Base-by-base conservation (phyloP, 2,113 vertebrate genomes). In the Pteropus alecto region DNA sequence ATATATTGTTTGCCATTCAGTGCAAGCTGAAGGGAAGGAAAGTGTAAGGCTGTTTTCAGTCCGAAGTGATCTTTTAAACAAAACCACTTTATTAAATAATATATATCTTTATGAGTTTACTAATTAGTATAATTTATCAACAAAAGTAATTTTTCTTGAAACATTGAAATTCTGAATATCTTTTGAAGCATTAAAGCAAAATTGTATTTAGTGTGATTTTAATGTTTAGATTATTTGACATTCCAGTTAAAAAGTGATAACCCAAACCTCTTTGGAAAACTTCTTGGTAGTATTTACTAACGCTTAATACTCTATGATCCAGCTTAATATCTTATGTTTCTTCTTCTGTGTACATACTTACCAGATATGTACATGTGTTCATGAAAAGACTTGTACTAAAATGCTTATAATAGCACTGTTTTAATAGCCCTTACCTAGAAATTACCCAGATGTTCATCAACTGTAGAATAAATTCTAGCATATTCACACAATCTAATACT, bases 201-300 rank as follows among this genome's bases (percentile, higher is more conserved):
- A 84, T 77, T 92, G 41, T 46, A 24, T 70, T 87, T 38, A 88
- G 15, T 87, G 43, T 95, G 38, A 43, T 88, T 73, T 94, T 95
- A 79, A 67, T 73, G 18, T 73, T 79, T 51, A 78, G 35, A 24
- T 93, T 63, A 63, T 77, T 77, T 91, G 60, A 60, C 71, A 61
- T 87, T 92, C 6, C 28, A 78, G 4, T 92, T 91, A 63, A 93
- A 95, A 91, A 56, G 18, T 54, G 9, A 26, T 78, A 70, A 83
- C n/a, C 61, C 35, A 83, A 63, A 83, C 26, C 18, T 48, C 63
- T 84, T 88, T 71, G 61, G 63, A 78, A 88, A 78, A 63, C 48
- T 51, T 19, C 28, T 76, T 96, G 30, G 70, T 19, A 19, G 24
- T 84, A 28, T 92, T 88, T 92, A 88, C n/a, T 88, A 78, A 84